phyloP scores from a whole-genome alignment of 2,888 invertebrate species.

The Tipula lateralis region DNA sequence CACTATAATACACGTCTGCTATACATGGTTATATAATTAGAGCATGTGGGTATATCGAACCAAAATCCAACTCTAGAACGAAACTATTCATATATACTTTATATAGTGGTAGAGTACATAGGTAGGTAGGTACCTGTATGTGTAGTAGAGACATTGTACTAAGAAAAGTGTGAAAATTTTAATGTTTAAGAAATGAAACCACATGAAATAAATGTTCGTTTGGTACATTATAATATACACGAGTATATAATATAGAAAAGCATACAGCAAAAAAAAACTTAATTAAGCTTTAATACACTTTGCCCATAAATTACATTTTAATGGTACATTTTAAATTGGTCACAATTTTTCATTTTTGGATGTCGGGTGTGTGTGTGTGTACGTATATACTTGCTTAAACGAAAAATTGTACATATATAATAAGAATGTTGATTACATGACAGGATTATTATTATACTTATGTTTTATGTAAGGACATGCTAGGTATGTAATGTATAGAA shows the following conservation, averaged over 20 bases:
- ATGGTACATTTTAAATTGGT: constrained; percentile 24
- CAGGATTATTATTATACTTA: not conserved
- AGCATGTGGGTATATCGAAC: not conserved
- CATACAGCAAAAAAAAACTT: not conserved
- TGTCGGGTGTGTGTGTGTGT: not conserved
- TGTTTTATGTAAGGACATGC: not conserved
- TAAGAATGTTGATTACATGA: constrained; percentile 2
- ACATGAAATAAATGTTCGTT: not conserved
- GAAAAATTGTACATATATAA: not conserved
- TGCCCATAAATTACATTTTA: constrained; percentile 4
- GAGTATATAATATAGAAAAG: not conserved
- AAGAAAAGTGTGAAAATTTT: constrained; percentile 6
- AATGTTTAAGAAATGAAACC: constrained; percentile 19
- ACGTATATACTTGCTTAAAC: not conserved
- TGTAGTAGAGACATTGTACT: not conserved
- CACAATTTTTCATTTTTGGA: constrained; percentile 11
- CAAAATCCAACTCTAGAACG: not conserved
- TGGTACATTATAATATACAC: no score
- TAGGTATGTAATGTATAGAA: not conserved
- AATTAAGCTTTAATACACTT: constrained; percentile 24
- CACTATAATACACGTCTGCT: no score
- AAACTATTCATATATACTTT: not conserved
- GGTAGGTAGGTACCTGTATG: not conserved
- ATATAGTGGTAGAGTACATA: not conserved
- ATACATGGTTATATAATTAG: not conserved